Evolutionary conservation across 1,140 invertebrate genomes (phyloP), one percentile per base, ranked within the genome.

Genomic region (Mercenaria mercenaria): DNA sequence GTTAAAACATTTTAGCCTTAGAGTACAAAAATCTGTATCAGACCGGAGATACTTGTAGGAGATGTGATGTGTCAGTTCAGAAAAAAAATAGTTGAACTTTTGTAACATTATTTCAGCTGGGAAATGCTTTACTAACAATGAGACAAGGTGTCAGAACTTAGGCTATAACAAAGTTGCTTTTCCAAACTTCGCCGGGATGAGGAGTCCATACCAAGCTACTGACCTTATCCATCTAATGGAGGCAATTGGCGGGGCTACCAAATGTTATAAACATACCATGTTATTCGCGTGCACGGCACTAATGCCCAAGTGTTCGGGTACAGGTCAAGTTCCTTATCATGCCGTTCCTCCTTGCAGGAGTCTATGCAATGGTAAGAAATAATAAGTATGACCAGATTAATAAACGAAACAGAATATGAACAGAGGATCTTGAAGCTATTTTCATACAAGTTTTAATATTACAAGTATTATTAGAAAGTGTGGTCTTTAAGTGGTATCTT

Each of bases 261-360:
- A 91, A 32, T 95, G 95, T 81, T 94, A 93, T 84, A 92, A 92
- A 69, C 85, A 94, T 79, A 29, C 89, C n/a, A 50, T 89, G 26
- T 77, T 94, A 37, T 93, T 95, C n/a, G 91, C 80, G 1, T 95
- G 95, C 52, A 52, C 92, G 34, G 72, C 92, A n/a, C 93, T 91
- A 64, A 72, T 94, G 32, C 93, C 95, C 0, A 94, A 94, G 59
- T 95, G 94, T 88, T 87, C 89, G 23, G 92, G 92, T 34, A 92
- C 77, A 23, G 56, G 61, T 0, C 76, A 84, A n/a, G 59, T 92
- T 11, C 91, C 91, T 2, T 34, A 91, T 20, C 92, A 95, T 85
- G 64, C 85, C n/a, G 92, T 95, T 26, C 95, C 95, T 34, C 94
- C 94, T 0, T 95, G 95, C 87, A 72, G 80, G 64, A 94, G 93